Evolutionary conservation across 1,140 invertebrate species (phyloP).

Genomic region (Colletes gigas): DNA sequence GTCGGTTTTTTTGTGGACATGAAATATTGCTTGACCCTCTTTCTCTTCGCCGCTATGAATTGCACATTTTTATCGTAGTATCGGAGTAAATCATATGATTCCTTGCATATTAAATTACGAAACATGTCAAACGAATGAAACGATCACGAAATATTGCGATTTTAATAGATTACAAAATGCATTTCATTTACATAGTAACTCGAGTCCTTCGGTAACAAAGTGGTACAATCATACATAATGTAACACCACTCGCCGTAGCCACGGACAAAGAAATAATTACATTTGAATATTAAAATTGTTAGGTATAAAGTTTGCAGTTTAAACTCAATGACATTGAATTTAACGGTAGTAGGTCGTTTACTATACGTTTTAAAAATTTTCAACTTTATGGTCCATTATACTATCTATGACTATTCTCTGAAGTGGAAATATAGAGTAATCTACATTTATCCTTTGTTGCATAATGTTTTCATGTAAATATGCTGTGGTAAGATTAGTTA

Average conservation of each 20-base stretch:
- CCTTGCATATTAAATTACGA: constrained; percentile 30
- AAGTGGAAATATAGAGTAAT: no score
- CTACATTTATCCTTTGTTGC: no score
- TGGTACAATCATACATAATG: background rate
- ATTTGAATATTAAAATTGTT: background rate
- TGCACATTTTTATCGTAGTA: constrained; percentile 18
- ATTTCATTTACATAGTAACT: background rate
- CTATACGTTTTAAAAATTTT: no score
- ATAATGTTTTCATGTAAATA: no score
- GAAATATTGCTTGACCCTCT: constrained; percentile 21
- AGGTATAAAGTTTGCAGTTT: no score
- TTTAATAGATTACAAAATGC: background rate
- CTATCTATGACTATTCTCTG: no score
- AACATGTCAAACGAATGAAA: background rate
- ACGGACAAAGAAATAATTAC: constrained; percentile 1
- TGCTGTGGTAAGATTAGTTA: no score
- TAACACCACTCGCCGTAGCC: background rate
- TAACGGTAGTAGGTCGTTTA: no score
- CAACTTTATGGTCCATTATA: no score
- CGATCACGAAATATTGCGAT: constrained; percentile 20
- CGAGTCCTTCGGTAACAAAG: background rate
- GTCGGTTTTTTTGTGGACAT: background rate
- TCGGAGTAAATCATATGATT: constrained; percentile 24
- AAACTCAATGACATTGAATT: no score
- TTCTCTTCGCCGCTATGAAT: background rate